phyloP scores from a whole-genome alignment of 2,113 vertebrate species.

The Canis aureus region DNA sequence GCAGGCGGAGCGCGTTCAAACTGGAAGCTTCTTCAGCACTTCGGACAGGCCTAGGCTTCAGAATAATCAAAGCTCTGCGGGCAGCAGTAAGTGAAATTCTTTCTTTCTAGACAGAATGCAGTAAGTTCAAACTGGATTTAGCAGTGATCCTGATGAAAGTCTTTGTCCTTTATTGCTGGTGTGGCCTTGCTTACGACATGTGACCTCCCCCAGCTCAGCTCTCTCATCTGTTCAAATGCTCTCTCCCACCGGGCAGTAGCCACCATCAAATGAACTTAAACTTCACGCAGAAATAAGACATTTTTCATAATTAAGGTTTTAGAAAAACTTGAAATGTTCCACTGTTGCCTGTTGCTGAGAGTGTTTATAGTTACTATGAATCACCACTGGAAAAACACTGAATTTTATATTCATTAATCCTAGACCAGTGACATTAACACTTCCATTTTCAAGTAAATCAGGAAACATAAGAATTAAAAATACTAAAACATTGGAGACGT shows the following conservation, averaged over 20 bases:
- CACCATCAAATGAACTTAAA: neutral
- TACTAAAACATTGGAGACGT: neutral
- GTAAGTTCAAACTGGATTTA: neutral
- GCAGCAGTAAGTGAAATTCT: neutral
- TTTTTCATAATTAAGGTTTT: neutral
- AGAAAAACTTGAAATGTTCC: neutral
- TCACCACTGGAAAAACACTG: neutral
- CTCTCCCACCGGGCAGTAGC: neutral
- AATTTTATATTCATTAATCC: neutral
- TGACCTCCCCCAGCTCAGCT: neutral
- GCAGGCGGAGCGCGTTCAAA: neutral
- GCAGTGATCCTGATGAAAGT: no score
- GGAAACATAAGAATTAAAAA: slow-evolving; percentile 4
- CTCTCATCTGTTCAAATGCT: neutral
- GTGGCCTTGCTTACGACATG: neutral
- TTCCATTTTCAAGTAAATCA: slow-evolving; percentile 12
- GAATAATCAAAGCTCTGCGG: neutral
- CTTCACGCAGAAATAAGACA: neutral
- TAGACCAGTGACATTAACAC: neutral
- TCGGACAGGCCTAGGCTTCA: neutral
- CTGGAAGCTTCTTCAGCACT: neutral
- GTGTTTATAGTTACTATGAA: neutral
- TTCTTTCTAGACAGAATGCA: neutral
- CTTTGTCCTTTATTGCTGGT: neutral
- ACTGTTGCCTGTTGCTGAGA: neutral